These are phyloP conservation scores for Sialis fuliginosa DNA, from an alignment of 2,888 invertebrate genomes.

Conservation along the genomic window DNA sequence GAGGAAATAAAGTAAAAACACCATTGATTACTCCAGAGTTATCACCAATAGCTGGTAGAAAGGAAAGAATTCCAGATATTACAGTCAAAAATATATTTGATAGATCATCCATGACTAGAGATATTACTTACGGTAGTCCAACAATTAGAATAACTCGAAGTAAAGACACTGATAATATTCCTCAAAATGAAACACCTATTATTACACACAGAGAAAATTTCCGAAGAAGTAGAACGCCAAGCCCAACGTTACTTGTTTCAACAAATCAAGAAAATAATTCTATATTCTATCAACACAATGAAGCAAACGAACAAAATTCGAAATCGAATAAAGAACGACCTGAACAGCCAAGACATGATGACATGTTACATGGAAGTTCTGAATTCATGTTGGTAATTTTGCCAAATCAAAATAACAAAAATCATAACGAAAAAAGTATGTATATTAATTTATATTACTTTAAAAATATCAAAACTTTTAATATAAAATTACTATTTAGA, in stretches of 20 bases:
- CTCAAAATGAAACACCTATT: neutral
- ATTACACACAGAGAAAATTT: conserved; percentile 1
- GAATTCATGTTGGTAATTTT: conserved; percentile 69
- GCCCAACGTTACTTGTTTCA: conserved; percentile 10
- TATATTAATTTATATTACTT: conserved; percentile 6
- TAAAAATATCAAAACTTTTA: too few relatives aligned
- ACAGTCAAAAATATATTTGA: conserved; percentile 26
- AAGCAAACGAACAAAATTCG: conserved; percentile 1
- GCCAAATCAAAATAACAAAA: conserved; percentile 31
- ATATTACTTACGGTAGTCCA: conserved; percentile 31
- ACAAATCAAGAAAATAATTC: conserved; percentile 4
- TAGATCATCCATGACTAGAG: conserved; percentile 28
- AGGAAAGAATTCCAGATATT: conserved; percentile 10
- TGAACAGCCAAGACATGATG: conserved; percentile 12
- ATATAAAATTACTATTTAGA: too few relatives aligned
- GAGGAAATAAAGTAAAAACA: conserved; percentile 19
- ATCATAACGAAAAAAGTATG: conserved; percentile 17
- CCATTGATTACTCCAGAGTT: conserved; percentile 23
- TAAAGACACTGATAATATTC: neutral
- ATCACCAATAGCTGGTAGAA: conserved; percentile 18
- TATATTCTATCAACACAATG: neutral
- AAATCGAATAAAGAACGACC: conserved; percentile 5
- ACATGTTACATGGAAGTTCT: conserved; percentile 44
- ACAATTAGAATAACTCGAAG: conserved; percentile 4
- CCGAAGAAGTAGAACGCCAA: conserved; percentile 11